Evolutionary conservation across 2,888 invertebrate species (phyloP).

Genomic region (Acronicta leporina): DNA sequence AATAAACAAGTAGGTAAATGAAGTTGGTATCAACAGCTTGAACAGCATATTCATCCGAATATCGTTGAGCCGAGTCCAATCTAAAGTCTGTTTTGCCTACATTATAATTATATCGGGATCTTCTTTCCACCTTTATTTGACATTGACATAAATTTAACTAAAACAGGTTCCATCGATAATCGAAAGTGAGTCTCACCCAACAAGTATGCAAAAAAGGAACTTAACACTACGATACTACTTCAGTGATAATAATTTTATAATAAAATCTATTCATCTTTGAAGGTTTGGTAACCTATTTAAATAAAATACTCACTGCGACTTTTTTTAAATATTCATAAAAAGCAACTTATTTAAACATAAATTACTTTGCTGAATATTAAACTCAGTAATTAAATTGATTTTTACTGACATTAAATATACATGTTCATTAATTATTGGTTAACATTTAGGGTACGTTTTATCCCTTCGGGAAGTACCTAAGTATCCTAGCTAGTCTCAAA

Average conservation of each 20-base stretch:
- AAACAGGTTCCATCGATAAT: conserved; percentile 75
- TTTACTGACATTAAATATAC: no score
- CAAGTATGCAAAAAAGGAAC: conserved; percentile 65
- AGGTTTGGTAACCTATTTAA: conserved; percentile 31
- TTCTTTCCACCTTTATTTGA: conserved; percentile 76
- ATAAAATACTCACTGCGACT: conserved; percentile 15
- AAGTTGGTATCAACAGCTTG: not conserved
- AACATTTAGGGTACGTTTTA: no score
- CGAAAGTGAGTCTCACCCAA: conserved; percentile 74
- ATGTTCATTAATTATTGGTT: no score
- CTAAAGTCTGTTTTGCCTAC: conserved; percentile 40
- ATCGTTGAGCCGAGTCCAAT: conserved; percentile 22
- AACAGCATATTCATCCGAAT: conserved; percentile 20
- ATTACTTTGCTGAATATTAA: no score
- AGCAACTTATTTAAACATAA: not conserved
- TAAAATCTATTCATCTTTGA: conserved; percentile 35
- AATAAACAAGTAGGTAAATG: no score
- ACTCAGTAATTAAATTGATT: no score
- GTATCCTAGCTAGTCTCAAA: no score
- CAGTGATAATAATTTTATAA: conserved; percentile 37
- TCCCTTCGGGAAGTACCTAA: no score
- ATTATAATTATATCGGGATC: conserved; percentile 57
- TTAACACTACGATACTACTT: conserved; percentile 50
- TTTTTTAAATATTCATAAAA: not conserved
- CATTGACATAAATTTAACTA: conserved; percentile 80